Base-by-base conservation (phyloP, 2,888 invertebrate species). In the Rapana venosa region DNA sequence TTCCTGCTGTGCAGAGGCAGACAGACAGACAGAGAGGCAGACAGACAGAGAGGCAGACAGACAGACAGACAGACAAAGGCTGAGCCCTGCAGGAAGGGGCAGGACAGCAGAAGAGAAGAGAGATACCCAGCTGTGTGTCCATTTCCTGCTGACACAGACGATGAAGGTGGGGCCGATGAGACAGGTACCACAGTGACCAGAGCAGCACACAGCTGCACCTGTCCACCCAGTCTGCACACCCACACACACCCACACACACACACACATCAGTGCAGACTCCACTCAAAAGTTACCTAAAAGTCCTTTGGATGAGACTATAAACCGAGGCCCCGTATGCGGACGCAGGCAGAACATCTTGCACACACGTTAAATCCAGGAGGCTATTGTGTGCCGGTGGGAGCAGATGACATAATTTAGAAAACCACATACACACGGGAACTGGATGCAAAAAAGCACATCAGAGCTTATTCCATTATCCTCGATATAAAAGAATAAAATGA, bases 171-270 rank as follows among this genome's bases (percentile, higher is more conserved):
- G 26, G 74, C n/a, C n/a, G 5, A 13, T 74, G 74, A n/a, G 74
- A 74, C 74, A 74, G 74, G 74, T 74, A 74, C 74, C 74, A 74
- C 74, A 74, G 74, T 74, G 74, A 26, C 74, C 74, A 74, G 74
- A n/a, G 5, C 6, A 74, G 74, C 74, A 74, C 74, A 74, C 74
- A 74, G 74, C 74, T 74, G n/a, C 74, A 74, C n/a, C n/a, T 74
- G 74, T 74, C 74, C 74, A 74, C 26, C 74, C 74, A 74, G 74
- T 74, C 74, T 74, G 74, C 74, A 74, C 74, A 74, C 74, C 26
- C 74, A n/a, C 74, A n/a, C 74, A n/a, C 74, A 74, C 74, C 26
- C 74, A 30, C 74, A 30, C 74, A 30, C 74, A 11, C n/a, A 74
- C 11, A 74, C n/a, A 74, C 22, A 30, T 17, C 22, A 70, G 26